A percentile compares a stretch with the other conserved stretches of the same genome.
These are phyloP conservation scores for Biston stratarius DNA, from an alignment of 2,888 invertebrate species.

Conservation along the genomic window DNA sequence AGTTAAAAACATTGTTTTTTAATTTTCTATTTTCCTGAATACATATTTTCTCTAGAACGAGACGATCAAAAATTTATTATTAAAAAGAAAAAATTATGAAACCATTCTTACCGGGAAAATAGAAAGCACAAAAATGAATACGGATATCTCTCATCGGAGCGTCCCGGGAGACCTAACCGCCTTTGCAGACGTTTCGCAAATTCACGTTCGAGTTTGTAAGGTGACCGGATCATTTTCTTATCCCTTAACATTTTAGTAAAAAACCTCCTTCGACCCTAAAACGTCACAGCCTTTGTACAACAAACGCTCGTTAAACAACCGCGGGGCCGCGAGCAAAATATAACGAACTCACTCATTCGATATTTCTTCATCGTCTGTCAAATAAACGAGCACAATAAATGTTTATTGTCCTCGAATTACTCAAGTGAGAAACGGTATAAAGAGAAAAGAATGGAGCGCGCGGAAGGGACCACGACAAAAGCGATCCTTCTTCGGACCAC, in stretches of 20 bases:
- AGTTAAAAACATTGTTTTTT: background rate
- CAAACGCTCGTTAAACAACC: conserved; percentile 67
- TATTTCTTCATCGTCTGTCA: conserved; percentile 83
- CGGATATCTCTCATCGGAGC: conserved; percentile 64
- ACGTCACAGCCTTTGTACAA: conserved; percentile 58
- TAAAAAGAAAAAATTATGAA: conserved; percentile 73
- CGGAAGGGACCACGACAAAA: conserved; percentile 83
- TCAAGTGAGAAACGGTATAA: conserved; percentile 84
- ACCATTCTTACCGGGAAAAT: conserved; percentile 70
- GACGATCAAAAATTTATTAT: conserved; percentile 62
- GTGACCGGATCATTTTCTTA: conserved; percentile 66
- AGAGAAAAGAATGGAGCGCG: conserved; percentile 81
- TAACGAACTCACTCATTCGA: conserved; percentile 77
- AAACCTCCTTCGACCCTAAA: conserved; percentile 48
- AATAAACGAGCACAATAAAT: conserved; percentile 84
- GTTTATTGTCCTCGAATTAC: conserved; percentile 85
- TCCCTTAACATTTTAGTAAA: conserved; percentile 54
- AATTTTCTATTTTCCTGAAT: background rate
- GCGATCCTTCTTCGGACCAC: conserved; percentile 84
- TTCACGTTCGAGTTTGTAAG: conserved; percentile 64
- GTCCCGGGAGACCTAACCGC: conserved; percentile 59
- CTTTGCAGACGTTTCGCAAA: conserved; percentile 69
- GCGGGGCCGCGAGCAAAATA: conserved; percentile 61
- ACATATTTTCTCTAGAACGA: background rate
- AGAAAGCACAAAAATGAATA: conserved; percentile 72